A percentile compares a stretch with the other conserved stretches of the same genome.
Evolutionary conservation across 2,113 vertebrate species (phyloP).

Genomic region (Tachysurus vachellii): DNA sequence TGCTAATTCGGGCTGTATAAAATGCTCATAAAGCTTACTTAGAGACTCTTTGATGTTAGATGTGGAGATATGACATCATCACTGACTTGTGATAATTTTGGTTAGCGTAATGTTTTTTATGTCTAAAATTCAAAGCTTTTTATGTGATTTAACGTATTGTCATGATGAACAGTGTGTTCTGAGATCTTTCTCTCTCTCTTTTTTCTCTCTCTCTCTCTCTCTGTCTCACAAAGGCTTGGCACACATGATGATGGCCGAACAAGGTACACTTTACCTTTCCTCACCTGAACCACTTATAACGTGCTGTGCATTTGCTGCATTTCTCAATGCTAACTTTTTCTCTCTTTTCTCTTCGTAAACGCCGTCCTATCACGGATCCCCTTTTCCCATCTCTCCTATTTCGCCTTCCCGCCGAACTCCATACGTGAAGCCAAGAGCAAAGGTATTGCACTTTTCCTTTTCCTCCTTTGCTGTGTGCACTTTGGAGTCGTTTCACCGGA

Average conservation of each 20-base stretch:
- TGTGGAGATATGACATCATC: background rate
- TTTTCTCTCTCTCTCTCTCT: slow-evolving; percentile 38
- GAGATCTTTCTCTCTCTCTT: slow-evolving; percentile 45
- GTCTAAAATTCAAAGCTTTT: background rate
- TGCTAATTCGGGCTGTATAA: background rate
- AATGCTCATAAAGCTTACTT: background rate
- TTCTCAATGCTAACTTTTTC: slow-evolving; percentile 46
- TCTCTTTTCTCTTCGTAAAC: slow-evolving; percentile 58
- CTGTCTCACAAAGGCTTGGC: slow-evolving; percentile 80
- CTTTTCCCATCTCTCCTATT: slow-evolving; percentile 61
- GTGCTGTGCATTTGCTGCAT: slow-evolving; percentile 23
- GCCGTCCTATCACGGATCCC: slow-evolving; percentile 65
- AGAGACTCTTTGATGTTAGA: no score
- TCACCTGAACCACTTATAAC: background rate
- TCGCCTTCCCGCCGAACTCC: slow-evolving; percentile 67
- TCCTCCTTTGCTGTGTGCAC: slow-evolving; percentile 65
- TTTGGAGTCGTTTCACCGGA: slow-evolving; percentile 54
- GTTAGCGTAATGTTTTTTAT: background rate
- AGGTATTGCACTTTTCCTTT: slow-evolving; percentile 82
- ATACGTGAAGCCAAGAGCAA: slow-evolving; percentile 94
- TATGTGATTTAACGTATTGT: slow-evolving; percentile 1
- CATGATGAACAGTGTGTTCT: slow-evolving; percentile 51
- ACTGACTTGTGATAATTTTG: background rate
- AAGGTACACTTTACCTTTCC: slow-evolving; percentile 81
- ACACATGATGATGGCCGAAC: slow-evolving; percentile 96